Conservation (phyloP, 1,140 invertebrate species). For the Heliconius himera region DNA sequence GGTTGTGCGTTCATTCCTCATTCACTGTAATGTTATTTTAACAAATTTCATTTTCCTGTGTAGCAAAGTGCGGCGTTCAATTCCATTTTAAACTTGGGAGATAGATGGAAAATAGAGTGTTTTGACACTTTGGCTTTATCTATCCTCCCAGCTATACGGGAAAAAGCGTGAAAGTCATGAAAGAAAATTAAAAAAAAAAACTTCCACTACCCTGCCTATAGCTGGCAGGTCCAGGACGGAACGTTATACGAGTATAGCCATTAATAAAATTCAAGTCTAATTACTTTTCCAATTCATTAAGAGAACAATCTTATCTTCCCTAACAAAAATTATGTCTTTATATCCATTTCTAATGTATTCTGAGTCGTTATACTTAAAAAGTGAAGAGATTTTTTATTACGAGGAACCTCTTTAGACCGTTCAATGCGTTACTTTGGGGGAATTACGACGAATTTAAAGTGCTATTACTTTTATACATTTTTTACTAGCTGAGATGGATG, state of each 20-base stretch:
- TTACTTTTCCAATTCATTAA: slow-evolving; percentile 13
- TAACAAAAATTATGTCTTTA: not conserved
- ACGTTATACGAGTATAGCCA: not conserved
- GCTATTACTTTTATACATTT: not conserved
- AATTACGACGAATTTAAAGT: not conserved
- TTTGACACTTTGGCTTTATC: not conserved
- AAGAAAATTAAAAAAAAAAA: not conserved
- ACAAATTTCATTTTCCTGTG: too few relatives aligned
- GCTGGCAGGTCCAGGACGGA: too few relatives aligned
- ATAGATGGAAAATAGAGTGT: too few relatives aligned
- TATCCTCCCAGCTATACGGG: not conserved
- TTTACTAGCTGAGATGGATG: not conserved
- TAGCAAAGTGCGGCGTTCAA: too few relatives aligned
- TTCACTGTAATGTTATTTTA: too few relatives aligned
- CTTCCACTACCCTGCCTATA: too few relatives aligned
- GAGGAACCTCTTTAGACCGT: not conserved
- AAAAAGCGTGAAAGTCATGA: not conserved
- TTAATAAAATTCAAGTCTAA: slow-evolving; percentile 4
- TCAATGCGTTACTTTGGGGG: not conserved
- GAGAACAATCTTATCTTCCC: not conserved
- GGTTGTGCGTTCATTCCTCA: too few relatives aligned
- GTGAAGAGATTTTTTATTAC: not conserved
- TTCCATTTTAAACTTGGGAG: too few relatives aligned
- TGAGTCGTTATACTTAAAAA: slow-evolving; percentile 1
- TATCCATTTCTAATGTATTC: slow-evolving; percentile 10